Evolutionary conservation across 1,140 invertebrate genomes (phyloP), one percentile per base, ranked within the genome.

Genomic region (Pristionchus pacificus): DNA sequence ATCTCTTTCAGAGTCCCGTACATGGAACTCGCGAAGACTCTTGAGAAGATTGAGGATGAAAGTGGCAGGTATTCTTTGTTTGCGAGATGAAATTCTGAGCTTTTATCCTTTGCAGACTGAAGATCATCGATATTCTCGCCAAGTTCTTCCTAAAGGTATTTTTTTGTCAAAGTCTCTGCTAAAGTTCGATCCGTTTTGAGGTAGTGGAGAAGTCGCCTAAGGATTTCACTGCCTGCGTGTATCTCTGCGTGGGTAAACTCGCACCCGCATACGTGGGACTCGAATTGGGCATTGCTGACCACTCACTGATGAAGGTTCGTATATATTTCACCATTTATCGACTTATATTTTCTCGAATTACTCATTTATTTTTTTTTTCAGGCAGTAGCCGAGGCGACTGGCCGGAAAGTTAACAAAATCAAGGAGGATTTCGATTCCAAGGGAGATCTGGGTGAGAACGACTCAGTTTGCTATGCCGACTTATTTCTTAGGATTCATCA

Each of bases 231-330:
- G 88, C 90, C 0, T 93, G 91, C 82, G 88, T 99, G 19, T 98
- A 98, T 84, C 85, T 99, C 33, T 97, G 93, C 84, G 87, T 98
- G 0, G 98, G 98, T 87, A 91, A 94, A 85, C 84, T 98, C 58
- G 94, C 91, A 2, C 95, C 96, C 0, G 91, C 93, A 1, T 97
- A 97, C 85, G 91, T 95, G 86, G 87, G 86, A 15, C 78, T 93
- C 25, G 92, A 94, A 83, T 85, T 95, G 25, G 95, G 96, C 13
- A 89, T 99, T 62, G 96, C 96, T 2, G 95, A 98, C 80, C 91
- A 89, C 0, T 90, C 92, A 66, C 85, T 98, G 6, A 93, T 87
- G 77, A 77, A 77, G 68, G 68, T 74, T 30, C 15, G 57, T 3
- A 29, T 70, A 10, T 2, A 31, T 1, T 2, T 71, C 1, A 19